Percentiles rank a stretch among this genome's conserved stretches.
These are phyloP conservation scores for Heterocephalus glaber DNA, from an alignment of 2,113 vertebrate species.

Conservation along the genomic window DNA sequence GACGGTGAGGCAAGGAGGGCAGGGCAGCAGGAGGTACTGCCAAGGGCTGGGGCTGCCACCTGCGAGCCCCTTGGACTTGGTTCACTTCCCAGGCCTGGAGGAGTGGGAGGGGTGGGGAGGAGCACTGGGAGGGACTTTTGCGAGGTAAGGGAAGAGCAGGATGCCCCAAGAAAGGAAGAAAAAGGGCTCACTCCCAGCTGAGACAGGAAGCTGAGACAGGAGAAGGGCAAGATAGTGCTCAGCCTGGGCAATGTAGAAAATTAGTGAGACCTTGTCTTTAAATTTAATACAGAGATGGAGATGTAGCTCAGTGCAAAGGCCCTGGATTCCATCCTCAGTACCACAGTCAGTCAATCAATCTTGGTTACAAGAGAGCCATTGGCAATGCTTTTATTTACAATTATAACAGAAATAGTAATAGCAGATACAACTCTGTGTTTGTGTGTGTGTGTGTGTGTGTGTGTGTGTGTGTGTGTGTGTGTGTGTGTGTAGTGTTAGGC, in stretches of 20 bases:
- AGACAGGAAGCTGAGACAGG: not conserved
- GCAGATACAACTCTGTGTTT: not conserved
- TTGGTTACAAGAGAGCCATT: not conserved
- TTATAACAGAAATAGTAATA: not conserved
- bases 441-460: not conserved
- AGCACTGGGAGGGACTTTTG: not conserved
- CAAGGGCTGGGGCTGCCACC: rapidly evolving
- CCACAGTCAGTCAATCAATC: too few species aligned
- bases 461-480: not conserved
- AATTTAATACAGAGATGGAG: not conserved
- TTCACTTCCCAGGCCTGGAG: not conserved
- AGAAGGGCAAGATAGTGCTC: not conserved
- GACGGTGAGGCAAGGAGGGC: conserved; percentile 82
- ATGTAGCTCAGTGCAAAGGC: not conserved
- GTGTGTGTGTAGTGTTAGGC: not conserved
- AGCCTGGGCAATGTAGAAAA: not conserved
- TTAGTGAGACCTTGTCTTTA: not conserved
- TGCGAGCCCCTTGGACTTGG: not conserved
- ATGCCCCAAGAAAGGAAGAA: not conserved
- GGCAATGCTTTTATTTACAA: not conserved
- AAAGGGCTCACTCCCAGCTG: not conserved
- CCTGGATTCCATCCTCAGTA: not conserved
- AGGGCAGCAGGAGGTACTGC: not conserved
- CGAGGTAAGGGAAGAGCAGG: not conserved
- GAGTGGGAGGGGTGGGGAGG: not conserved